A percentile compares a stretch with the other conserved stretches of the same genome.
phyloP scores from a whole-genome alignment of 2,888 invertebrate genomes.

The Perizoma affinitatum region DNA sequence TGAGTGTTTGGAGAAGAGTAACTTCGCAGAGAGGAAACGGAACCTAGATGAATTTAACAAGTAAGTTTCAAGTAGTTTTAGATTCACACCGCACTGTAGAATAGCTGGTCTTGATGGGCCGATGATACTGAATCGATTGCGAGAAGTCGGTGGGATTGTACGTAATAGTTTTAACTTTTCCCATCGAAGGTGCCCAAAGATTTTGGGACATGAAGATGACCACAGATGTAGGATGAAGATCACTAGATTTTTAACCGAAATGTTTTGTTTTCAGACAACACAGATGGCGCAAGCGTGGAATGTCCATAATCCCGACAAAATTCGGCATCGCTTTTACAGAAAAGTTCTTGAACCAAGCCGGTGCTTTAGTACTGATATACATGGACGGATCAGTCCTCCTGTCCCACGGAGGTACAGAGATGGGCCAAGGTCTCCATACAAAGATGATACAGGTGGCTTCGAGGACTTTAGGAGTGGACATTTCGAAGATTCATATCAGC shows the following conservation, averaged over 20 bases:
- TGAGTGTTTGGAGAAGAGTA: constrained; percentile 88
- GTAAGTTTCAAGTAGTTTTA: constrained; percentile 62
- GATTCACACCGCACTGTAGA: too few relatives aligned
- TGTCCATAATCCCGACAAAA: constrained; percentile 91
- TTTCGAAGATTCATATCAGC: constrained; percentile 90
- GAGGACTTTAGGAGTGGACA: constrained; percentile 87
- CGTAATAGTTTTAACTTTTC: too few relatives aligned
- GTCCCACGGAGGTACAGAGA: constrained; percentile 97
- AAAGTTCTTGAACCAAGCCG: constrained; percentile 91
- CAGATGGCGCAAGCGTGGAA: constrained; percentile 94
- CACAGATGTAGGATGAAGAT: too few relatives aligned
- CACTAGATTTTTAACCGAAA: too few relatives aligned
- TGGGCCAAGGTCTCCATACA: constrained; percentile 98
- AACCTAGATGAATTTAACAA: constrained; percentile 88
- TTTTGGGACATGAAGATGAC: too few relatives aligned
- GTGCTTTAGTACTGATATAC: constrained; percentile 94
- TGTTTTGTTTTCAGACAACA: constrained; percentile 84
- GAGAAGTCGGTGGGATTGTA: too few relatives aligned
- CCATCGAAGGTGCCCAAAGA: too few relatives aligned
- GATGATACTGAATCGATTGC: too few relatives aligned
- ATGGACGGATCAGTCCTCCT: constrained; percentile 94
- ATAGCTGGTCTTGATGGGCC: too few relatives aligned
- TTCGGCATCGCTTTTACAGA: constrained; percentile 93
- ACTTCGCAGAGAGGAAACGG: constrained; percentile 84
- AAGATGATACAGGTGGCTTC: constrained; percentile 97